A percentile compares a stretch with the other conserved stretches of the same genome.
phyloP scores from a whole-genome alignment of 2,888 invertebrate genomes.

The Pachydiplax longipennis region DNA sequence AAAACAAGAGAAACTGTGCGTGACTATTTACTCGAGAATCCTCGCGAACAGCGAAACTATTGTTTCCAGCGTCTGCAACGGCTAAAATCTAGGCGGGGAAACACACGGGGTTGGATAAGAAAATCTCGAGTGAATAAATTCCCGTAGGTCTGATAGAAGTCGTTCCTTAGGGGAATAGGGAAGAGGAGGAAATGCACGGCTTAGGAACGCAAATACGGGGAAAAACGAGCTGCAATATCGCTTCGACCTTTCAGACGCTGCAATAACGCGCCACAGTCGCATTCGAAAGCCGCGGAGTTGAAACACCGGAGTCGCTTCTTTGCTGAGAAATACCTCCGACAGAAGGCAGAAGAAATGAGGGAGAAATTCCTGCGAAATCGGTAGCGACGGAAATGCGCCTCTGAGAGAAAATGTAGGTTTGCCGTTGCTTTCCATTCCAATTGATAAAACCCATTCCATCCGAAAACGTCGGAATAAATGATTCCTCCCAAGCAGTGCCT shows the following conservation, averaged over 20 bases:
- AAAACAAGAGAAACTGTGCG: too few species aligned
- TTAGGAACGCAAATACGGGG: background rate
- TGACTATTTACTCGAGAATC: too few species aligned
- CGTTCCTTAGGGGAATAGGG: background rate
- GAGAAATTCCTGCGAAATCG: background rate
- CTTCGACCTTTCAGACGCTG: background rate
- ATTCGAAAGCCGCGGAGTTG: background rate
- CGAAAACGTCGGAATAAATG: too few species aligned
- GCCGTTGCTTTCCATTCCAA: background rate
- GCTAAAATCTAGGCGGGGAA: too few species aligned
- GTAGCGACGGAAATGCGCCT: slow-evolving; percentile 3
- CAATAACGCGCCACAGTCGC: slow-evolving; percentile 8
- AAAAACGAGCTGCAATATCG: background rate
- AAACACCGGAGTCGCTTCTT: slow-evolving; percentile 8
- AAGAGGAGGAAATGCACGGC: background rate
- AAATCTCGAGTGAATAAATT: too few species aligned
- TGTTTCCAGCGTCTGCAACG: too few species aligned
- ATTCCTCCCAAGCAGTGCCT: too few species aligned
- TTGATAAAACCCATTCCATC: background rate
- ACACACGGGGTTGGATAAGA: too few species aligned
- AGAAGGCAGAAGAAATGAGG: background rate
- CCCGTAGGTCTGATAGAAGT: too few species aligned
- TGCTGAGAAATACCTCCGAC: background rate
- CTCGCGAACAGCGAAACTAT: too few species aligned
- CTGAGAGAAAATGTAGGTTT: background rate